Percentiles rank a stretch among this genome's conserved stretches.
Evolutionary conservation across 2,888 invertebrate genomes (phyloP).

Genomic region (Pomacea canaliculata): DNA sequence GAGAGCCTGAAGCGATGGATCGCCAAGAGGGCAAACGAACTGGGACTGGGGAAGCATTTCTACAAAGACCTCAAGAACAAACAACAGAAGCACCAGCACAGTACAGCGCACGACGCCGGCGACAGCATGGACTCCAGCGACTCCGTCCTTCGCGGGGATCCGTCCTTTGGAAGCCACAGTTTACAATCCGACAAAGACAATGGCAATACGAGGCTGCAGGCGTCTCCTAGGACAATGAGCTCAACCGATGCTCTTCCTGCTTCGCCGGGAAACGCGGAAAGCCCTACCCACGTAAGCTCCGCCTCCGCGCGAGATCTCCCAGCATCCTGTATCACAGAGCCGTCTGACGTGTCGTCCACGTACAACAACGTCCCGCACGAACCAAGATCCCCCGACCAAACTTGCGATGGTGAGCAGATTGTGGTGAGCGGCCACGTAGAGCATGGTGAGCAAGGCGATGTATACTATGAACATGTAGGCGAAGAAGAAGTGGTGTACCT

Average conservation of each 20-base stretch:
- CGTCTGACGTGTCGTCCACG: too few relatives aligned
- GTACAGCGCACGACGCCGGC: neutral
- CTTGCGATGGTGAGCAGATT: neutral
- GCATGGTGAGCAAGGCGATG: neutral
- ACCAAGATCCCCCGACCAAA: neutral
- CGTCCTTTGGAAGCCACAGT: neutral
- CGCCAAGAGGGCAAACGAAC: constrained; percentile 8
- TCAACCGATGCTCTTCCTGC: neutral
- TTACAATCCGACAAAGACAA: neutral
- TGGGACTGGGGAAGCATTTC: constrained; percentile 6
- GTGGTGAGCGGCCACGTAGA: neutral
- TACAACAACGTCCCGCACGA: too few relatives aligned
- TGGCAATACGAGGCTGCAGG: neutral
- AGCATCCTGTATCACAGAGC: too few relatives aligned
- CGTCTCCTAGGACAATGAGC: neutral
- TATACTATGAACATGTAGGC: too few relatives aligned
- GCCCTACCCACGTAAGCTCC: too few relatives aligned
- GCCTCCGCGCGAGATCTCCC: too few relatives aligned
- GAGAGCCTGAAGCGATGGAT: constrained; percentile 22
- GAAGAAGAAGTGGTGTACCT: neutral
- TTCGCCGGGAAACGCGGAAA: too few relatives aligned
- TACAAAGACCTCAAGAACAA: neutral
- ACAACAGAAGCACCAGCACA: too few relatives aligned
- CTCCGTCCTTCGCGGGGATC: constrained; percentile 12
- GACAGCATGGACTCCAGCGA: neutral